Evolutionary conservation across 2,113 vertebrate genomes (phyloP).

Genomic region (Atrichornis clamosus): DNA sequence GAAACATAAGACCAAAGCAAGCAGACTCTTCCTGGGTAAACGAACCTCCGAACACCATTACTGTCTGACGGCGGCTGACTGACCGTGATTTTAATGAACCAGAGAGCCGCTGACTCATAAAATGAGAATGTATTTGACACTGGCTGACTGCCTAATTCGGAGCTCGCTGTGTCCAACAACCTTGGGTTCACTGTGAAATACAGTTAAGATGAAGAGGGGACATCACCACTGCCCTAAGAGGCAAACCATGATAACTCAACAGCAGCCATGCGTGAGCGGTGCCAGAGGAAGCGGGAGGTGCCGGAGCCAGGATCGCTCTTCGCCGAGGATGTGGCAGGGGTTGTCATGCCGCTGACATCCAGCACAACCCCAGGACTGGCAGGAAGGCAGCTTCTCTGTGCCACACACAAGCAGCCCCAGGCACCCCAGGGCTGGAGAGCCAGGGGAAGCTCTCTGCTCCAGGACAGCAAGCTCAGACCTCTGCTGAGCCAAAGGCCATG

Average conservation of each 20-base stretch:
- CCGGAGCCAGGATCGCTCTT: neutral
- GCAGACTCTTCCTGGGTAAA: neutral
- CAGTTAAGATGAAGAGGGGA: accelerated
- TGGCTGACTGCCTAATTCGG: neutral
- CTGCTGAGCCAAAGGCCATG: neutral
- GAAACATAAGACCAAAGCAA: neutral
- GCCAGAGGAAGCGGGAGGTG: accelerated
- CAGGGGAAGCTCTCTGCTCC: neutral
- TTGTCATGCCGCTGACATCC: neutral
- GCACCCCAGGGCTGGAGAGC: neutral
- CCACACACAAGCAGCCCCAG: accelerated
- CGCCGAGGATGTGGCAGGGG: neutral
- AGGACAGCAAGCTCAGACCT: neutral
- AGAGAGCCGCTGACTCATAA: neutral
- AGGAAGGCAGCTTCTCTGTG: neutral
- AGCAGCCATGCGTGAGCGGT: accelerated
- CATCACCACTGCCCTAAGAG: neutral
- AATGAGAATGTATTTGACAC: neutral
- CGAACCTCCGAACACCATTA: neutral
- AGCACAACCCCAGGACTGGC: neutral
- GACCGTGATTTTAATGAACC: neutral
- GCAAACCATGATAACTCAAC: neutral
- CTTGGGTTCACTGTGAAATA: neutral
- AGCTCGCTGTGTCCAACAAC: neutral
- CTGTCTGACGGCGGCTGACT: neutral